Conservation (phyloP, 2,113 vertebrate species). For the Osmerus eperlanus region DNA sequence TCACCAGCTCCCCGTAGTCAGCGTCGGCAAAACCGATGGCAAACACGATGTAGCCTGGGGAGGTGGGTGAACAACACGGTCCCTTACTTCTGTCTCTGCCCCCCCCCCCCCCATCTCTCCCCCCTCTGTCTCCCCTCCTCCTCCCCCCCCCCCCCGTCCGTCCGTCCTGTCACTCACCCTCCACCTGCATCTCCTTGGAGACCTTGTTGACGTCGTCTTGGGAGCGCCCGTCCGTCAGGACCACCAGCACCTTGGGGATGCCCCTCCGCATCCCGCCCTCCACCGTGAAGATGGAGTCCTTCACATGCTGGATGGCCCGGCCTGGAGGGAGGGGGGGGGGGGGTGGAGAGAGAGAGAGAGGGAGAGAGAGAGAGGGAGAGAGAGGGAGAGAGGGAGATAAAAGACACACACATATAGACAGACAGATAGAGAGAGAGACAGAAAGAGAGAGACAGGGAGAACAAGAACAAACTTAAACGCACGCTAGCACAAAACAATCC, state of each 20-base stretch:
- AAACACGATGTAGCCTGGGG: conserved; percentile 89
- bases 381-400: not conserved
- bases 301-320: conserved; percentile 89
- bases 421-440: not conserved
- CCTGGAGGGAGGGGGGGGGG: conserved; percentile 70
- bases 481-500: no score
- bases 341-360: not conserved
- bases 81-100: no score
- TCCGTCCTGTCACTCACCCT: conserved; percentile 73
- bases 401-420: not conserved
- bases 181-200: conserved; percentile 88
- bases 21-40: conserved; percentile 95
- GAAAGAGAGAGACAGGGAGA: not conserved
- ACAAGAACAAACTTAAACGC: not conserved
- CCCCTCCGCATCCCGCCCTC: conserved; percentile 85
- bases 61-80: no score
- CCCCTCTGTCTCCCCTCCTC: no score
- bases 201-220: conserved; percentile 94
- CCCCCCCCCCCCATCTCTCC: no score
- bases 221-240: conserved; percentile 92
- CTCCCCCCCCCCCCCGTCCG: no score
- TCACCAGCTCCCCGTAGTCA: conserved; percentile 91
- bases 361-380: not conserved
- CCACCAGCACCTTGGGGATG: conserved; percentile 90
- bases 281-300: conserved; percentile 81